phyloP scores from a whole-genome alignment of 2,113 vertebrate species.

The Hemibagrus wyckioides region DNA sequence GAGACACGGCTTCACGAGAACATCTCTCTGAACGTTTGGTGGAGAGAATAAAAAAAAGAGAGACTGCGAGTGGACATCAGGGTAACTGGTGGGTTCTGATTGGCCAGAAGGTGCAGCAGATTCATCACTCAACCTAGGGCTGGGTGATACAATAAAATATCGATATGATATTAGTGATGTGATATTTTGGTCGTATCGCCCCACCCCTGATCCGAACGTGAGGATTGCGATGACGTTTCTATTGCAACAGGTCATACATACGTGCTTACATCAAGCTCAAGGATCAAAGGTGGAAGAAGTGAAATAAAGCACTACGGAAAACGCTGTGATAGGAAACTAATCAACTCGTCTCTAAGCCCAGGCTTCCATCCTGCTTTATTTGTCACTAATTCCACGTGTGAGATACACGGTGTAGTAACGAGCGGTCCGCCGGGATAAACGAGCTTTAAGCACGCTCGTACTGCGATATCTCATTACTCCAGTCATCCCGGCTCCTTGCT shows the following conservation, averaged over 20 bases:
- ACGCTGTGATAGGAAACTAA: neutral
- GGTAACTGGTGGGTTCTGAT: neutral
- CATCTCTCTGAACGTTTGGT: slow-evolving; percentile 16
- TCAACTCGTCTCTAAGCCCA: neutral
- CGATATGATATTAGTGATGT: too few relatives aligned
- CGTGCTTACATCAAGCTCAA: neutral
- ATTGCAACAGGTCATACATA: neutral
- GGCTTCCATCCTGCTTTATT: neutral
- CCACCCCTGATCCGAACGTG: neutral
- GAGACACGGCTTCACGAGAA: slow-evolving; percentile 27
- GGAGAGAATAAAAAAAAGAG: neutral
- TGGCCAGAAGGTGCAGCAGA: neutral
- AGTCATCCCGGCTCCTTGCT: neutral
- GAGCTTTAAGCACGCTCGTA: neutral
- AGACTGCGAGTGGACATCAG: neutral
- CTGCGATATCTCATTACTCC: neutral
- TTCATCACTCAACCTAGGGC: neutral
- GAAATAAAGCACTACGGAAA: neutral
- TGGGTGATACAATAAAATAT: neutral
- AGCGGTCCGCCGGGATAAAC: neutral
- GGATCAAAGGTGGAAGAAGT: neutral
- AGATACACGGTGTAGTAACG: neutral
- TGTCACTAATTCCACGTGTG: neutral
- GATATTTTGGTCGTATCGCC: neutral
- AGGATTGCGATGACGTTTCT: neutral